Percentiles rank a stretch among this genome's conserved stretches.
Evolutionary conservation across 2,113 vertebrate species (phyloP).

Genomic region (Speoplatyrhinus poulsoni): DNA sequence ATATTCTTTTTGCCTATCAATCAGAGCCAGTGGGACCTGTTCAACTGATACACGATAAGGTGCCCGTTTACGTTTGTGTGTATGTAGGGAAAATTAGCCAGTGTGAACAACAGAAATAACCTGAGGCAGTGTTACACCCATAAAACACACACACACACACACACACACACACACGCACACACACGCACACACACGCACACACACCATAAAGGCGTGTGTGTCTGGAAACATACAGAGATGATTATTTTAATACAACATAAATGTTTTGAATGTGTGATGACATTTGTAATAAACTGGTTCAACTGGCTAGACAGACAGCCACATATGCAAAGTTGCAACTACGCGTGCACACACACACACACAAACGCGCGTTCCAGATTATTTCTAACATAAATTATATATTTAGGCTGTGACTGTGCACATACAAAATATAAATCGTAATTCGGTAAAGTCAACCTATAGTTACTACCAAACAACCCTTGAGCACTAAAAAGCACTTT

Average conservation of each 20-base stretch:
- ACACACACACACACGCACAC: slow-evolving; percentile 3
- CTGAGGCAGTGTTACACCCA: slow-evolving; percentile 26
- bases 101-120: slow-evolving; percentile 18
- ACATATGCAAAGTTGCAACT: background rate
- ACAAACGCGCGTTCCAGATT: background rate
- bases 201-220: background rate
- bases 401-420: too few relatives aligned
- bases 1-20: too few relatives aligned
- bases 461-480: too few relatives aligned
- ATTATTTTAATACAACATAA: background rate
- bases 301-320: slow-evolving; percentile 31
- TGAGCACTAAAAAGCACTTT: too few relatives aligned
- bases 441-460: too few relatives aligned
- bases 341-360: background rate
- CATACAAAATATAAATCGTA: too few relatives aligned
- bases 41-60: slow-evolving; percentile 38
- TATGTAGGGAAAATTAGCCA: background rate
- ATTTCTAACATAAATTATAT: too few relatives aligned
- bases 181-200: slow-evolving; percentile 1
- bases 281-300: slow-evolving; percentile 45
- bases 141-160: slow-evolving; percentile 2
- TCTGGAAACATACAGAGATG: slow-evolving; percentile 5
- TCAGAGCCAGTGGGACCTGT: slow-evolving; percentile 27
- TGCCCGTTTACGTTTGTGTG: background rate
- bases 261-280: slow-evolving; percentile 10